A percentile compares a stretch with the other conserved stretches of the same genome.
phyloP scores from a whole-genome alignment of 2,113 vertebrate species.

The Podiceps cristatus region DNA sequence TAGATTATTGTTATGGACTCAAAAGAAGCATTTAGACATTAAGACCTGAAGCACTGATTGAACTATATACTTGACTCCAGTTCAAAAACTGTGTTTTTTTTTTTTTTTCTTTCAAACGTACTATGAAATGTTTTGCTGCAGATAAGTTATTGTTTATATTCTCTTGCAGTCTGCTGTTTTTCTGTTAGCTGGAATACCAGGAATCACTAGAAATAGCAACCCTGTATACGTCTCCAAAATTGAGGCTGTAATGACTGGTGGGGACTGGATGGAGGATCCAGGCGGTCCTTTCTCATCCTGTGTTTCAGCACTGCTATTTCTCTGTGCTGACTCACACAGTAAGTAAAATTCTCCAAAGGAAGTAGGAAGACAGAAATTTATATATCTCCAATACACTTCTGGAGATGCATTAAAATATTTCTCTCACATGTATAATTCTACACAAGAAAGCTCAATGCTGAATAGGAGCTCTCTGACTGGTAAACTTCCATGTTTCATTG shows the following conservation, averaged over 20 bases:
- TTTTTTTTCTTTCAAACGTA: neutral
- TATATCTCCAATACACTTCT: neutral
- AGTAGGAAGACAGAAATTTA: neutral
- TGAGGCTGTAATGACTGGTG: neutral
- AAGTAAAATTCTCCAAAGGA: neutral
- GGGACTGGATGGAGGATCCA: neutral
- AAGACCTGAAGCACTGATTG: neutral
- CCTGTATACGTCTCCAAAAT: neutral
- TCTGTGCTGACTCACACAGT: neutral
- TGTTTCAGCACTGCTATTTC: neutral
- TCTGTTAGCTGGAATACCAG: neutral
- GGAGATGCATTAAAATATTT: neutral
- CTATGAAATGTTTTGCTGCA: neutral
- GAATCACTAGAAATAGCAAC: neutral
- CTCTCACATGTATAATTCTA: neutral
- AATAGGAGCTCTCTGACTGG: neutral
- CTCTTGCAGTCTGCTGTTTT: neutral
- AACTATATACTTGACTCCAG: neutral
- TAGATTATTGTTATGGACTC: neutral
- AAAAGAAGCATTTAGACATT: neutral
- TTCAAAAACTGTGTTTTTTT: neutral
- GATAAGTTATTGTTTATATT: neutral
- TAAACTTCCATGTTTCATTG: neutral
- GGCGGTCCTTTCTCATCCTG: neutral
- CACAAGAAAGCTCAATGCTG: neutral